Conservation (phyloP, 1,140 invertebrate species). For the Drosophila santomea region DNA sequence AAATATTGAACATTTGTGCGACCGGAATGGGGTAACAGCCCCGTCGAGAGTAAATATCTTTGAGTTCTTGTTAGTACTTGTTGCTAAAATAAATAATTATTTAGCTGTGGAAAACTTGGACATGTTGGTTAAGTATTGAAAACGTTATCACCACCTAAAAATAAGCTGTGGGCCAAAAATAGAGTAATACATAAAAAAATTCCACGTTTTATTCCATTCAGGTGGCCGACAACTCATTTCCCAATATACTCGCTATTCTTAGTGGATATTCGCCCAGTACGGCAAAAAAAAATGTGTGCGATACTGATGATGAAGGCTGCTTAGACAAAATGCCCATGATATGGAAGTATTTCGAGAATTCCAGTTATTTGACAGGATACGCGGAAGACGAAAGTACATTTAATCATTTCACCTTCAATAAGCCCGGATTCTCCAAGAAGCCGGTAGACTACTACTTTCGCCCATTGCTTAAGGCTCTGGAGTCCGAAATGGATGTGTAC, state of each 20-base stretch:
- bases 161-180: too few relatives aligned
- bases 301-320: constrained; percentile 84
- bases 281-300: constrained; percentile 85
- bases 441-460: constrained; percentile 93
- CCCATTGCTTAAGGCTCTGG: constrained; percentile 89
- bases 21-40: too few relatives aligned
- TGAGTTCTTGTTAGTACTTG: too few relatives aligned
- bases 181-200: too few relatives aligned
- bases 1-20: too few relatives aligned
- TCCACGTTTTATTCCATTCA: constrained; percentile 34
- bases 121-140: too few relatives aligned
- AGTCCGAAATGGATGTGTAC: constrained; percentile 19
- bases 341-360: constrained; percentile 90
- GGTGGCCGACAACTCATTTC: constrained; percentile 91
- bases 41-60: too few relatives aligned
- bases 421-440: constrained; percentile 90
- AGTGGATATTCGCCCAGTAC: constrained; percentile 87
- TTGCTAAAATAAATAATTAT: too few relatives aligned
- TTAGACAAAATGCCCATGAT: constrained; percentile 90
- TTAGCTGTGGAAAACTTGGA: too few relatives aligned
- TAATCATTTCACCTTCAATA: constrained; percentile 92
- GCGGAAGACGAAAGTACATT: constrained; percentile 91
- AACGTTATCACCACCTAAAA: too few relatives aligned
- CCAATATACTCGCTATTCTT: constrained; percentile 91
- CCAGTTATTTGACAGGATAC: constrained; percentile 91